Evolutionary conservation across 2,888 invertebrate species (phyloP).

Genomic region (Papilio demoleus): DNA sequence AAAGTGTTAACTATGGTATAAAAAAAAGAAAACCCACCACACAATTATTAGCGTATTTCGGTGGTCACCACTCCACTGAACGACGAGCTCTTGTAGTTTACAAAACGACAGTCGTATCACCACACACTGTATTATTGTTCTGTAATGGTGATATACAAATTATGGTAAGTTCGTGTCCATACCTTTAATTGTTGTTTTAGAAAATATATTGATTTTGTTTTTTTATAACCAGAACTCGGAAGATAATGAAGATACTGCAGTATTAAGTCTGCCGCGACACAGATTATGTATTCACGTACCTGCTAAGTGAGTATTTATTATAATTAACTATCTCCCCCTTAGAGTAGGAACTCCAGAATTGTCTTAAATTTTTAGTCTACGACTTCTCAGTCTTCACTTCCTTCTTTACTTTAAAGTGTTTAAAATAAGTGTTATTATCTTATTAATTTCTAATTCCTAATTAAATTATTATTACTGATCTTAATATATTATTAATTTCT

Average conservation of each 20-base stretch:
- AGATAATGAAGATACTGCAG: slow-evolving; percentile 48
- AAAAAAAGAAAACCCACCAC: slow-evolving; percentile 61
- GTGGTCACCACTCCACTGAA: slow-evolving; percentile 82
- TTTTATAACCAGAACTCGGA: slow-evolving; percentile 51
- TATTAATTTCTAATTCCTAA: too few relatives aligned
- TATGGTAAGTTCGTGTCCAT: slow-evolving; percentile 44
- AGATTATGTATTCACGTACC: slow-evolving; percentile 62
- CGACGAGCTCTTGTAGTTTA: slow-evolving; percentile 81
- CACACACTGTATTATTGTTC: slow-evolving; percentile 84
- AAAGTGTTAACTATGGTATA: slow-evolving; percentile 86
- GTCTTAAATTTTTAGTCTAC: too few relatives aligned
- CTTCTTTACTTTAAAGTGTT: too few relatives aligned
- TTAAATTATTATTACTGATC: too few relatives aligned
- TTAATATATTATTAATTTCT: too few relatives aligned
- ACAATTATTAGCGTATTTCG: slow-evolving; percentile 81
- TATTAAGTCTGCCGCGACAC: slow-evolving; percentile 61
- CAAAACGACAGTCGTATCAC: slow-evolving; percentile 84
- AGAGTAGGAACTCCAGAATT: too few relatives aligned
- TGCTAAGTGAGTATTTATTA: slow-evolving; percentile 51
- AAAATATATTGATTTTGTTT: slow-evolving; percentile 33
- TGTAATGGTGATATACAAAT: slow-evolving; percentile 55
- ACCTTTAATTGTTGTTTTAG: neutral
- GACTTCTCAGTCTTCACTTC: too few relatives aligned
- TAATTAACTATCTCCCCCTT: too few relatives aligned
- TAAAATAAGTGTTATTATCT: too few relatives aligned